Base-by-base conservation (phyloP, 2,888 invertebrate species). In the Acronicta psi region DNA sequence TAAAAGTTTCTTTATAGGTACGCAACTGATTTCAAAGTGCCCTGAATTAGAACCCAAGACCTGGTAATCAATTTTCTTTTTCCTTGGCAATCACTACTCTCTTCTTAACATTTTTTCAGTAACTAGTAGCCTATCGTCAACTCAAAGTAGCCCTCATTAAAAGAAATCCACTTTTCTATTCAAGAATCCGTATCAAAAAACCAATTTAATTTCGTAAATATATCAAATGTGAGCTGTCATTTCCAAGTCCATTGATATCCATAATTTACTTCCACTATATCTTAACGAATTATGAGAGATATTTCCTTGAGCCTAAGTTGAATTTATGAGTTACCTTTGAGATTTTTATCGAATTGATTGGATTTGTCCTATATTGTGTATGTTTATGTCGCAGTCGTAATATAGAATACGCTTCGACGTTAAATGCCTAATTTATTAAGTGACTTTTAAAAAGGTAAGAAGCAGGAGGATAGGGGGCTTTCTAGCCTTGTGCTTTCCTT, bases 271-370 rank as follows among this genome's bases (percentile, higher is more conserved):
- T 34, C 69, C 69, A 70, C 72, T 73, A 70, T 74, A 74, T 36
- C 25, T 37, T 69, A 71, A 50, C 46, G 44, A 42, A 43, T 34
- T 49, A 44, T 44, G 69, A 62, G 71, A 73, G 71, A 77, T 77
- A 75, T 75, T 73, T 74, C 60, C 69, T 69, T 42, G 31, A 68
- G 63, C 69, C 66, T 77, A 77, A 76, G 73, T 75, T 62, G 52
- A 70, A 77, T 77, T 77, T 77, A 77, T 77, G n/a, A 74, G 73
- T 76, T 77, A 16, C 51, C 51, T 51, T 42, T 47, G 23, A 51
- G 34, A 34, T 42, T 51, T 42, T 41, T 23, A 42, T 9, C 13
- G 23, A 13, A 16, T 51, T 51, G 51, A 51, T 51, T 51, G 42
- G 51, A 41, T 18, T n/a, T 45, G 34, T 34, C 34, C n/a, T 34